Conservation (phyloP, 2,888 invertebrate genomes). For the Mimas tiliae region DNA sequence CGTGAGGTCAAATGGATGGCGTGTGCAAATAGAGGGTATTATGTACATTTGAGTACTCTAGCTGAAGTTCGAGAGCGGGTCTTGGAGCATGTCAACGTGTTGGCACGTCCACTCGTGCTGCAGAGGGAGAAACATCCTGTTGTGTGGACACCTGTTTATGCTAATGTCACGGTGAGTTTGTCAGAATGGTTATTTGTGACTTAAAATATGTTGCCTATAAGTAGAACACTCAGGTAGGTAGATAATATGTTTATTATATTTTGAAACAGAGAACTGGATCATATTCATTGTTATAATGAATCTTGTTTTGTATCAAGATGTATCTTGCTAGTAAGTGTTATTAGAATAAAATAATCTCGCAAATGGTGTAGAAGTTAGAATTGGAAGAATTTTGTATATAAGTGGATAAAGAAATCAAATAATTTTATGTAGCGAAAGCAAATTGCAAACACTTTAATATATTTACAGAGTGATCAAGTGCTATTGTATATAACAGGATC, state of each 20-base stretch:
- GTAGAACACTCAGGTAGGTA: no score
- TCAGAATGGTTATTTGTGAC: no score
- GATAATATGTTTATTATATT: no score
- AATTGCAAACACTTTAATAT: background rate
- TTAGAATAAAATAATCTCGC: no score
- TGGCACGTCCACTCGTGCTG: conserved; percentile 97
- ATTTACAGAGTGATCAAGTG: background rate
- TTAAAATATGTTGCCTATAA: no score
- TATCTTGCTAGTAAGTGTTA: no score
- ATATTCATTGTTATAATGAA: no score
- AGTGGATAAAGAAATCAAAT: background rate
- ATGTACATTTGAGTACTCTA: conserved; percentile 97
- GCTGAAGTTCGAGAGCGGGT: conserved; percentile 99
- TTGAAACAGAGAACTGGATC: no score
- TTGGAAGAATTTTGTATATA: no score
- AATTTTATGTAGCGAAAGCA: background rate
- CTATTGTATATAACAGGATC: conserved; percentile 83
- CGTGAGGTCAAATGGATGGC: conserved; percentile 99
- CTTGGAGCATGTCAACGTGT: conserved; percentile 97
- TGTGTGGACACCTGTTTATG: conserved; percentile 99
- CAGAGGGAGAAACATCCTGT: conserved; percentile 93
- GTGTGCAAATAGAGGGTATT: conserved; percentile 97
- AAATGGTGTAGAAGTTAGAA: no score
- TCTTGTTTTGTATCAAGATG: no score
- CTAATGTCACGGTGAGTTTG: conserved; percentile 91